Conservation (phyloP, 2,888 invertebrate genomes). For the Mythimna loreyi region DNA sequence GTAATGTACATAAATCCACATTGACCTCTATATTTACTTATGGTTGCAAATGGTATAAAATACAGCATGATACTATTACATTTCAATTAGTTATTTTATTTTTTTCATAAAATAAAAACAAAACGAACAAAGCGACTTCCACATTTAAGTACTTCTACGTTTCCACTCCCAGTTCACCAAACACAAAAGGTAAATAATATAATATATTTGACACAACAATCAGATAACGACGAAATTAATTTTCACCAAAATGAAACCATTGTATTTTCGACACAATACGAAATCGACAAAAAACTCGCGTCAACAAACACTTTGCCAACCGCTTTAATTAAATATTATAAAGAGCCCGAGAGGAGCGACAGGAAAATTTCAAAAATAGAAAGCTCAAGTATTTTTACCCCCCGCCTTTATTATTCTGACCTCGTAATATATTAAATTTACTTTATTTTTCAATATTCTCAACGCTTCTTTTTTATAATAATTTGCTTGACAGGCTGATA, state of each 20-base stretch:
- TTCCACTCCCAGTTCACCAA: not conserved
- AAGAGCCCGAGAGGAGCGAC: slow-evolving; percentile 13
- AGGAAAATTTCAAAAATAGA: slow-evolving; percentile 18
- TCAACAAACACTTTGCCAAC: slow-evolving; percentile 32
- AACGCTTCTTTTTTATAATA: slow-evolving; percentile 34
- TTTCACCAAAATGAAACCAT: slow-evolving; percentile 17
- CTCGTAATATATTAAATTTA: slow-evolving; percentile 63
- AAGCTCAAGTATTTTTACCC: slow-evolving; percentile 17
- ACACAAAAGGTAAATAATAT: slow-evolving; percentile 18
- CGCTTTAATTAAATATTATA: slow-evolving; percentile 43
- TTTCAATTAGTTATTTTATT: no score
- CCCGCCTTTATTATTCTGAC: slow-evolving; percentile 51
- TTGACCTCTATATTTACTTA: no score
- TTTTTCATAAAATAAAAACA: not conserved
- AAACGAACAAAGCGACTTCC: not conserved
- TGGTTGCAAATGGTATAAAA: no score
- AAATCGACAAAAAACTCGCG: slow-evolving; percentile 7
- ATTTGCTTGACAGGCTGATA: slow-evolving; percentile 37
- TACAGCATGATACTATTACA: no score
- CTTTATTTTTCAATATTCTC: slow-evolving; percentile 55
- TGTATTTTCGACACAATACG: slow-evolving; percentile 30
- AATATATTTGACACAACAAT: slow-evolving; percentile 7
- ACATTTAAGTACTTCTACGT: not conserved
- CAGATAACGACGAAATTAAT: slow-evolving; percentile 29
- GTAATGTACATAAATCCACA: no score